Conservation (phyloP, 2,888 invertebrate species). For the Amorpha juglandis region DNA sequence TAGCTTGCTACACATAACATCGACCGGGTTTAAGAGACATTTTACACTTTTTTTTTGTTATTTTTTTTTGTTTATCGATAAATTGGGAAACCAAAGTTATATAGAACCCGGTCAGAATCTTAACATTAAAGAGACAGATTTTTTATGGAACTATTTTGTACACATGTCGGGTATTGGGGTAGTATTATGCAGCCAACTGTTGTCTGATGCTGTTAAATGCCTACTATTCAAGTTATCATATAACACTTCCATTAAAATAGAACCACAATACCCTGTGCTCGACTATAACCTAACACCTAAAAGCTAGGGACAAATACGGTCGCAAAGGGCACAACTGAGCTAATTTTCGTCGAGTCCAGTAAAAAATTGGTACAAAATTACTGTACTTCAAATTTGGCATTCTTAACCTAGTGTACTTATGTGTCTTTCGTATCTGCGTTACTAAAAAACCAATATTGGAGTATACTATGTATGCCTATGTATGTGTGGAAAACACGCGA, state of each 20-base stretch:
- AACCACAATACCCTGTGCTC: slow-evolving; percentile 84
- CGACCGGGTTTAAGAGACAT: slow-evolving; percentile 53
- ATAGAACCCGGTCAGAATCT: slow-evolving; percentile 57
- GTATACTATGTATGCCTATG: neutral
- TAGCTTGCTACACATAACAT: slow-evolving; percentile 62
- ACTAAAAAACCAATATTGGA: neutral
- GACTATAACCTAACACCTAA: slow-evolving; percentile 79
- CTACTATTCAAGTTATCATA: slow-evolving; percentile 71
- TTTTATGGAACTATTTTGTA: slow-evolving; percentile 67
- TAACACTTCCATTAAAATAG: slow-evolving; percentile 80
- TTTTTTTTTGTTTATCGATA: slow-evolving; percentile 19
- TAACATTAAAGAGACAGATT: slow-evolving; percentile 69
- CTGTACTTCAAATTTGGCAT: slow-evolving; percentile 3
- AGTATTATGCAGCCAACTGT: slow-evolving; percentile 73
- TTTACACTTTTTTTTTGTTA: slow-evolving; percentile 10
- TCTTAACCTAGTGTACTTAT: neutral
- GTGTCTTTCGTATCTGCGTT: neutral
- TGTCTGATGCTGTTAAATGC: slow-evolving; percentile 63
- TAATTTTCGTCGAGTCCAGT: slow-evolving; percentile 40
- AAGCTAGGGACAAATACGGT: slow-evolving; percentile 80
- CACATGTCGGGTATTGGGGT: slow-evolving; percentile 81
- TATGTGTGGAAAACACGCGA: slow-evolving; percentile 45
- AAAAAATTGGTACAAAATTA: neutral
- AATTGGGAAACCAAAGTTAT: slow-evolving; percentile 18
- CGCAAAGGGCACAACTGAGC: slow-evolving; percentile 72